Evolutionary conservation across 2,113 vertebrate genomes (phyloP).

Genomic region (Chamaetylas fuelleborni): DNA sequence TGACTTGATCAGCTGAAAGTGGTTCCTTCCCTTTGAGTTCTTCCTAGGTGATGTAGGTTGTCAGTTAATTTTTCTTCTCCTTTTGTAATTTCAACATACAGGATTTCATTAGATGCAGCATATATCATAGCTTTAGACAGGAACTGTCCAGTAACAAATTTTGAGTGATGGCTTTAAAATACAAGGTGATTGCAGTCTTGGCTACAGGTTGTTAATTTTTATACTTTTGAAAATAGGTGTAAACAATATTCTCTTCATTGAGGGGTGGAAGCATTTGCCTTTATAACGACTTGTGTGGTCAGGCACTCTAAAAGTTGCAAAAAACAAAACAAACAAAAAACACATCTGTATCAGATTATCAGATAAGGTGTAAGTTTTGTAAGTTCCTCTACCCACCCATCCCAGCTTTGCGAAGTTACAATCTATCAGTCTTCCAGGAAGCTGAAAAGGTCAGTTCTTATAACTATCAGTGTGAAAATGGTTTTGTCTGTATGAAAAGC

Average conservation of each 20-base stretch:
- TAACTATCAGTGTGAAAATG: neutral
- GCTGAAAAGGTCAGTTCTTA: neutral
- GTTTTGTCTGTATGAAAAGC: neutral
- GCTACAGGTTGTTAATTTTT: slow-evolving; percentile 62
- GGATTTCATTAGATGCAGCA: slow-evolving; percentile 79
- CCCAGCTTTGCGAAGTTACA: neutral
- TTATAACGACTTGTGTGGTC: slow-evolving; percentile 72
- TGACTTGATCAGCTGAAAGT: slow-evolving; percentile 69
- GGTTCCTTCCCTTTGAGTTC: slow-evolving; percentile 55
- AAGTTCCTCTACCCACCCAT: neutral
- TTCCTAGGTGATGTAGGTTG: slow-evolving; percentile 59
- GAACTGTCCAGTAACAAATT: slow-evolving; percentile 79
- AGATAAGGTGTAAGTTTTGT: neutral
- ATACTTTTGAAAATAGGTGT: slow-evolving; percentile 67
- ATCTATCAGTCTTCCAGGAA: neutral
- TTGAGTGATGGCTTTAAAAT: slow-evolving; percentile 79
- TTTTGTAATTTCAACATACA: slow-evolving; percentile 64
- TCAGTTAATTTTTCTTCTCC: slow-evolving; percentile 35
- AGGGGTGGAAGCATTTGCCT: slow-evolving; percentile 80
- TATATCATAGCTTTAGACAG: slow-evolving; percentile 76
- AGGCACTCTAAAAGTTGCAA: slow-evolving; percentile 74
- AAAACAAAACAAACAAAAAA: neutral
- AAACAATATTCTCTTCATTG: slow-evolving; percentile 79
- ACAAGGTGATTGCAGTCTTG: slow-evolving; percentile 72
- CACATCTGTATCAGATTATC: neutral